Conservation (phyloP, 2,888 invertebrate species). For the Iselma pallidipennis region DNA sequence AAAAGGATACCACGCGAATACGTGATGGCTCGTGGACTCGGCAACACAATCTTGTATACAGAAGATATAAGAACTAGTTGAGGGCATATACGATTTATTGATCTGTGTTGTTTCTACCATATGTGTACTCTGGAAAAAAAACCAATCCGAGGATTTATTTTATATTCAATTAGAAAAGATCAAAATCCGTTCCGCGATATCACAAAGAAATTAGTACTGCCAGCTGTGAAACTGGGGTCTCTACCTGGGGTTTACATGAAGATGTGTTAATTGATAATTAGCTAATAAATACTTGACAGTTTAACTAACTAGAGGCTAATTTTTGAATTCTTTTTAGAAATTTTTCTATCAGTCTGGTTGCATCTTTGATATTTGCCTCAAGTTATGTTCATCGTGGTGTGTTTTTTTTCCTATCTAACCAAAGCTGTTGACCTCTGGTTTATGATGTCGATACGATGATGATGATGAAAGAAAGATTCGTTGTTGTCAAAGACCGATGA, state of each 20-base stretch:
- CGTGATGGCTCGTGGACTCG: slow-evolving; percentile 10
- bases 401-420: neutral
- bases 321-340: neutral
- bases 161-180: neutral
- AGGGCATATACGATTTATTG: neutral
- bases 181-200: neutral
- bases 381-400: too few relatives aligned
- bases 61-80: slow-evolving; percentile 4
- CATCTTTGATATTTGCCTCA: too few relatives aligned
- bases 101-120: slow-evolving; percentile 1
- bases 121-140: too few relatives aligned
- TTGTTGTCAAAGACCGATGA: neutral
- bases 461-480: neutral
- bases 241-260: neutral
- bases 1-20: slow-evolving; percentile 13
- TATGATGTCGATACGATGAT: neutral
- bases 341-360: neutral
- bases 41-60: neutral
- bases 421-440: slow-evolving; percentile 1
- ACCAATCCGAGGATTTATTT: neutral
- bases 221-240: neutral
- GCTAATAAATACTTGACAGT: neutral
- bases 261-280: neutral
- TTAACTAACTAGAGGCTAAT: neutral
- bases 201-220: neutral